Conservation (phyloP, 2,113 vertebrate species). For the Nyctereutes procyonoides region DNA sequence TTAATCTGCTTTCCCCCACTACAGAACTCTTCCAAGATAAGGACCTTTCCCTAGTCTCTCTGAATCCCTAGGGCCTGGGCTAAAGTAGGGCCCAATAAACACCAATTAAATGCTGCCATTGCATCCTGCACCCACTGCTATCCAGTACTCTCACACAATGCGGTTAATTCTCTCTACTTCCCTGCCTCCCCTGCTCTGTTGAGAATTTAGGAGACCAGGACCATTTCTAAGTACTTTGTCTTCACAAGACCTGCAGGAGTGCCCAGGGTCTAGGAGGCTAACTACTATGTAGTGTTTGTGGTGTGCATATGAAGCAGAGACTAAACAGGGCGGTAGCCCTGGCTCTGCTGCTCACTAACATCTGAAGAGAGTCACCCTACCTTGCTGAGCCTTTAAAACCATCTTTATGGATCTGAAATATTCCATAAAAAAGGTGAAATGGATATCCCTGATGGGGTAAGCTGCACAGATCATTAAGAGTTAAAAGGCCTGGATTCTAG, state of each 20-base stretch:
- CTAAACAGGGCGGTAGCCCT: not conserved
- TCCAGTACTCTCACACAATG: not conserved
- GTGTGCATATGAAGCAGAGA: not conserved
- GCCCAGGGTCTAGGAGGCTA: not conserved
- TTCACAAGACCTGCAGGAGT: not conserved
- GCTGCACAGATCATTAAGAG: not conserved
- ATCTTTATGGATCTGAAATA: not conserved
- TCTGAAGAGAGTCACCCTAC: not conserved
- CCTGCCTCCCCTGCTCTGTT: not conserved
- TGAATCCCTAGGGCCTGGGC: not conserved
- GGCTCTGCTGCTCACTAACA: not conserved
- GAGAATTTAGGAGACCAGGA: not conserved
- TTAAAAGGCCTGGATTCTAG: slow-evolving; percentile 7
- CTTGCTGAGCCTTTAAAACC: not conserved
- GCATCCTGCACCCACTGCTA: too few relatives aligned
- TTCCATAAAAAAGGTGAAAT: not conserved
- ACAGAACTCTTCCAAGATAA: slow-evolving; percentile 30
- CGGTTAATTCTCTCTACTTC: not conserved
- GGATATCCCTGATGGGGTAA: not conserved
- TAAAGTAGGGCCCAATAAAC: not conserved
- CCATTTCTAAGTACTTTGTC: not conserved
- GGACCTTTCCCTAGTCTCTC: not conserved
- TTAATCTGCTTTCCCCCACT: not conserved
- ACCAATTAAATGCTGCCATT: not conserved
- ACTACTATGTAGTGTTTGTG: not conserved